Evolutionary conservation across 2,888 invertebrate species (phyloP).

Genomic region (Oscheius sp.): DNA sequence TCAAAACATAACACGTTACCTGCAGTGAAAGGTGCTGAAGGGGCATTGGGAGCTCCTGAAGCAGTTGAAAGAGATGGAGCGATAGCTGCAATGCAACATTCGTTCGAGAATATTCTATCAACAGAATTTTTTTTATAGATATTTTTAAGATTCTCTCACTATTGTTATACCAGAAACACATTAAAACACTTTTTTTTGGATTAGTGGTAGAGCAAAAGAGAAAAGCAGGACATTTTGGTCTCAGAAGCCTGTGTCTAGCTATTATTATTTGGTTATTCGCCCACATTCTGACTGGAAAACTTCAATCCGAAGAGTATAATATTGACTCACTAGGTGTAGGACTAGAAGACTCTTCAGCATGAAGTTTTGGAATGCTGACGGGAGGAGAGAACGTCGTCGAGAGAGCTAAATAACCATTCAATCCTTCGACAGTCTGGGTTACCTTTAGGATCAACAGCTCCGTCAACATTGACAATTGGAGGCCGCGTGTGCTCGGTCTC

Average conservation of each 20-base stretch:
- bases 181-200: too few species aligned
- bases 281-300: too few species aligned
- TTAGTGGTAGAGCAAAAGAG: too few species aligned
- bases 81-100: background rate
- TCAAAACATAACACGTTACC: too few species aligned
- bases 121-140: too few species aligned
- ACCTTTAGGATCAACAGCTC: conserved; percentile 23
- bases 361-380: conserved; percentile 16
- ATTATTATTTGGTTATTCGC: too few species aligned
- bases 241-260: too few species aligned
- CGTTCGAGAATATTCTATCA: background rate
- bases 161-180: too few species aligned
- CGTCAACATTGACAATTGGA: conserved; percentile 25
- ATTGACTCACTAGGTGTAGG: background rate
- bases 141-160: too few species aligned
- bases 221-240: too few species aligned
- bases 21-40: background rate
- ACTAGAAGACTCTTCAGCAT: background rate
- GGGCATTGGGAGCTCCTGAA: background rate
- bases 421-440: background rate
- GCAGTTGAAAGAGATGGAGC: background rate
- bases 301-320: too few species aligned
- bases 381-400: conserved; percentile 27
- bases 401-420: background rate
- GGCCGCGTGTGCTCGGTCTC: background rate